Conservation (phyloP, 2,797 vertebrate genomes). For the Bradypodion ventrale region DNA sequence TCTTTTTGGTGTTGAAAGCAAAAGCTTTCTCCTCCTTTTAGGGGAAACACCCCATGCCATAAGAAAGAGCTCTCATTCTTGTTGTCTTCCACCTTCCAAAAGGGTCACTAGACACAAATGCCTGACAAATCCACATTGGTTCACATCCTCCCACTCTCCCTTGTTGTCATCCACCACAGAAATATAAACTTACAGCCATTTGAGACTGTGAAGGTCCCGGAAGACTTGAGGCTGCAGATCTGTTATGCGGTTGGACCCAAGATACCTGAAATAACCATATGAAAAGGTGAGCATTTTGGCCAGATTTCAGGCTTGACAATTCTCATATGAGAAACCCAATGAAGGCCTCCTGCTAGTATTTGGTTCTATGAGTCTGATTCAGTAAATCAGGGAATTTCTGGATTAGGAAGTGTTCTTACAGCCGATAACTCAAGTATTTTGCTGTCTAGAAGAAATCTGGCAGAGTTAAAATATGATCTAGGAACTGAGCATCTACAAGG, state of each 20-base stretch:
- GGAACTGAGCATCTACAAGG: too few relatives aligned
- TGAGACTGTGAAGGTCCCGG: constrained; percentile 64
- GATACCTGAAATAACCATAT: constrained; percentile 59
- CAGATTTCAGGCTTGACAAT: too few relatives aligned
- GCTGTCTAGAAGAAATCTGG: not conserved
- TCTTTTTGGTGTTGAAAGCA: too few relatives aligned
- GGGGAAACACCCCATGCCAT: too few relatives aligned
- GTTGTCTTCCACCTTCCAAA: not conserved
- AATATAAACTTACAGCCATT: constrained; percentile 71
- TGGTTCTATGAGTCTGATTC: too few relatives aligned
- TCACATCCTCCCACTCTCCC: not conserved
- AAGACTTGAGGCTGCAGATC: constrained; percentile 67
- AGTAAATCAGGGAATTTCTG: too few relatives aligned
- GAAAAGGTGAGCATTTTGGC: too few relatives aligned
- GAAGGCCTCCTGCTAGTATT: not conserved
- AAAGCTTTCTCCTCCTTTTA: too few relatives aligned
- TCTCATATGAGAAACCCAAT: not conserved
- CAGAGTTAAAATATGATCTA: too few relatives aligned
- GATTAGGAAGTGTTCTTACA: not conserved
- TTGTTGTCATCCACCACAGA: not conserved
- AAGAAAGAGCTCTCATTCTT: too few relatives aligned
- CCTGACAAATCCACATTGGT: not conserved
- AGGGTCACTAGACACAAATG: not conserved
- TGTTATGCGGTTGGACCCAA: constrained; percentile 70
- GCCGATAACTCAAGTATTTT: too few relatives aligned